Base-by-base conservation (phyloP, 2,888 invertebrate species). In the Volucella zonaria region DNA sequence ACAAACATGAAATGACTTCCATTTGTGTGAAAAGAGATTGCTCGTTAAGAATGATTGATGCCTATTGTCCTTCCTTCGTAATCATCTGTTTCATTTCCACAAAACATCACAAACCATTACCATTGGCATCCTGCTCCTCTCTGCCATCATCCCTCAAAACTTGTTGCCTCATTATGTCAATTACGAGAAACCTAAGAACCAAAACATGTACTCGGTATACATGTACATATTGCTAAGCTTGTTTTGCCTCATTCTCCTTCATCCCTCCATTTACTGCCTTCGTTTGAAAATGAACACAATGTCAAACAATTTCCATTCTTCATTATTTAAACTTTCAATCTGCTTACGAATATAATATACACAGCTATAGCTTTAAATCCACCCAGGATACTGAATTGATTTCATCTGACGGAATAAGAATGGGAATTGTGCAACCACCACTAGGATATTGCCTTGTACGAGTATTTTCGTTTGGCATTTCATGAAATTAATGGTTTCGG, bases 91-190 rank as follows among this genome's bases (percentile, higher is more conserved):
- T 68, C 61, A 52, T 68, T 61, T 73, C 51, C 8, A 18, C 70
- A 47, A 52, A 58, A 47, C 70, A 45, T 58, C 40, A 47, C 68
- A 38, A 54, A 14, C n/a, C 56, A 40, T 31, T 31, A 12, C 18
- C 62, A 49, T 31, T 31, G 31, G 11, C 3, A 18, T 23, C 8
- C 12, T 23, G 45, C 38, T 43, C 40, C 49, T 51, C 42, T n/a
- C 23, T 62, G 52, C 31, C 45, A 47, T 62, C 73, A 54, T 43
- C 59, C 52, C 45, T 31, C 6, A 6, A 51, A 76, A 82, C 82
- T 82, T 82, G 82, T 82, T 82, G 82, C 82, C 82, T 78, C 74
- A 68, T 78, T 68, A 78, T 82, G 73, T 78, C 82, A 78, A 78
- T 82, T 68, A 66, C 64, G 6, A 54, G 9, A 8, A 18, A 15